Evolutionary conservation across 2,797 vertebrate genomes (phyloP).

Genomic region (Bovichtus diacanthus): DNA sequence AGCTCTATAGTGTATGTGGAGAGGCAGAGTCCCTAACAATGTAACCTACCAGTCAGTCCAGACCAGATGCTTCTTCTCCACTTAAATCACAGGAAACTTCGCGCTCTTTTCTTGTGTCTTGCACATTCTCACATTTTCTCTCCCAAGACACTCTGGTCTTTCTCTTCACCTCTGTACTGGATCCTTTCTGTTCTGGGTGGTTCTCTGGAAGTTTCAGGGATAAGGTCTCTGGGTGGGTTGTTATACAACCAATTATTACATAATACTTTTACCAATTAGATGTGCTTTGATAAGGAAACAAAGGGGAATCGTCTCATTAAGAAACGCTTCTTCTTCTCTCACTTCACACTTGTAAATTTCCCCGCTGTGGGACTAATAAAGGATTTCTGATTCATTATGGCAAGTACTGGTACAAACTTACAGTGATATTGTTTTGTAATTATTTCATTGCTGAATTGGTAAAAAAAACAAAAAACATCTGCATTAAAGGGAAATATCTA

Average conservation of each 20-base stretch:
- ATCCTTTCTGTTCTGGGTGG: background rate
- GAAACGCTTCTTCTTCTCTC: background rate
- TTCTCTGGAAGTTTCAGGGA: background rate
- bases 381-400: no score
- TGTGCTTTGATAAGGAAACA: background rate
- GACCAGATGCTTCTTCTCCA: background rate
- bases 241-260: constrained; percentile 31
- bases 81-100: background rate
- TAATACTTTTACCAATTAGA: background rate
- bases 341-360: no score
- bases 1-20: background rate
- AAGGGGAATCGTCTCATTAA: background rate
- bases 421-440: background rate
- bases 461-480: background rate
- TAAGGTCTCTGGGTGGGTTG: background rate
- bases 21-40: background rate
- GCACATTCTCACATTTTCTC: background rate
- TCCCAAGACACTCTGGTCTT: background rate
- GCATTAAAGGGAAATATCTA: background rate
- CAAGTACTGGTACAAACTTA: background rate
- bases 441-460: background rate
- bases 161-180: background rate
- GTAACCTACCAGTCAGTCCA: background rate
- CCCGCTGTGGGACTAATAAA: no score
- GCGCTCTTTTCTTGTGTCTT: background rate